These are phyloP conservation scores for Limonius californicus DNA, from an alignment of 1,140 invertebrate species.

Conservation along the genomic window DNA sequence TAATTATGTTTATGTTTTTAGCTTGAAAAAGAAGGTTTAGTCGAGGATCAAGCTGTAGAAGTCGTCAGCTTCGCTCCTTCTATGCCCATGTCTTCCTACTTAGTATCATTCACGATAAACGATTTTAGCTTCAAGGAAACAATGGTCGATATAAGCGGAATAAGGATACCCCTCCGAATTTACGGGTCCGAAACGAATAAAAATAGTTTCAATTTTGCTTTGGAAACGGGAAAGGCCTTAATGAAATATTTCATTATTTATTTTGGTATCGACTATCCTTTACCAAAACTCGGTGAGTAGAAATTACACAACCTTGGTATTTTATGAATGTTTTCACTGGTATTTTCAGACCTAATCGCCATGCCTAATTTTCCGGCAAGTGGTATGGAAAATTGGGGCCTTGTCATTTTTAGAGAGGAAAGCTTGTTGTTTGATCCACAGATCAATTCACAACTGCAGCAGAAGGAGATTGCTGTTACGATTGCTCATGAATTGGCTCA, in stretches of 20 bases:
- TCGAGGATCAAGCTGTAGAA: too few species aligned
- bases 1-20: too few species aligned
- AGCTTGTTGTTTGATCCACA: constrained; percentile 67
- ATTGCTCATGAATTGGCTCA: constrained; percentile 82
- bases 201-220: constrained; percentile 61
- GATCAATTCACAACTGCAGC: constrained; percentile 56
- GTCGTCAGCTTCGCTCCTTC: too few species aligned
- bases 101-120: too few species aligned
- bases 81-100: too few species aligned
- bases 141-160: too few species aligned
- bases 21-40: too few species aligned
- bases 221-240: constrained; percentile 70
- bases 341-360: constrained; percentile 70
- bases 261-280: constrained; percentile 79
- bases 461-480: constrained; percentile 56
- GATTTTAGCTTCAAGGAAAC: too few species aligned
- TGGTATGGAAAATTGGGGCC: constrained; percentile 78
- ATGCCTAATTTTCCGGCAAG: constrained; percentile 85
- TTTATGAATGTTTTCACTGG: too few species aligned
- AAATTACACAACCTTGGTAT: too few species aligned
- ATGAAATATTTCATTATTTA: constrained; percentile 85
- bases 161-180: constrained; percentile 55
- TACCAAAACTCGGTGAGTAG: constrained; percentile 81
- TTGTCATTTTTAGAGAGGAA: constrained; percentile 61
- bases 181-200: constrained; percentile 69